phyloP scores from a whole-genome alignment of 2,888 invertebrate species.

The Cetonia aurata region DNA sequence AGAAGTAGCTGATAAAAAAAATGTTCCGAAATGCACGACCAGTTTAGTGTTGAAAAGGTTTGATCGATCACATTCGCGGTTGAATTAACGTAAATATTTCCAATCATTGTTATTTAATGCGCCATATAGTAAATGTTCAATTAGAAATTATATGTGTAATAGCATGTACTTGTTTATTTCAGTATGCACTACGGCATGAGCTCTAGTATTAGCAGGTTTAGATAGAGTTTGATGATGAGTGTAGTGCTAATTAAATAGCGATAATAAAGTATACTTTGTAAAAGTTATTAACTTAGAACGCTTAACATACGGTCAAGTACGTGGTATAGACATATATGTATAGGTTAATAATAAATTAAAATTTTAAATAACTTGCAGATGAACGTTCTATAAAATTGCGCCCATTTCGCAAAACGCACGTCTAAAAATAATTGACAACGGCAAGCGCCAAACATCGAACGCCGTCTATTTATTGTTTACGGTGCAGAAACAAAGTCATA shows the following conservation, averaged over 20 bases:
- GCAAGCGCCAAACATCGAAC: constrained; percentile 33
- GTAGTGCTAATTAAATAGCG: constrained; percentile 10
- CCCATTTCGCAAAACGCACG: constrained; percentile 24
- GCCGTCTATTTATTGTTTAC: constrained; percentile 52
- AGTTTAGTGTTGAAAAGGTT: no score
- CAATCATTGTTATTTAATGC: no score
- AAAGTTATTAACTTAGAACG: constrained; percentile 32
- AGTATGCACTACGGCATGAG: neutral
- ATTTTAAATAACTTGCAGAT: constrained; percentile 34
- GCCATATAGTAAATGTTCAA: no score
- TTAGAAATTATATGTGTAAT: no score
- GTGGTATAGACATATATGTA: constrained; percentile 12
- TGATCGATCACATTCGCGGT: no score
- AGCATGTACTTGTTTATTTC: no score
- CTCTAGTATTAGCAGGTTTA: neutral
- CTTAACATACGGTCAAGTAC: constrained; percentile 13
- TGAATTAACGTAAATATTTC: no score
- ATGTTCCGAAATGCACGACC: no score
- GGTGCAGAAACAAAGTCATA: constrained; percentile 49
- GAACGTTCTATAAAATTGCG: constrained; percentile 30
- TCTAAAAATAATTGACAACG: constrained; percentile 33
- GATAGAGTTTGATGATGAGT: neutral
- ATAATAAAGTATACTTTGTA: constrained; percentile 34
- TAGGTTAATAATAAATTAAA: constrained; percentile 27
- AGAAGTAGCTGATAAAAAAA: no score